These are phyloP conservation scores for Glyptemys insculpta DNA, from an alignment of 2,797 vertebrate species.

Conservation along the genomic window DNA sequence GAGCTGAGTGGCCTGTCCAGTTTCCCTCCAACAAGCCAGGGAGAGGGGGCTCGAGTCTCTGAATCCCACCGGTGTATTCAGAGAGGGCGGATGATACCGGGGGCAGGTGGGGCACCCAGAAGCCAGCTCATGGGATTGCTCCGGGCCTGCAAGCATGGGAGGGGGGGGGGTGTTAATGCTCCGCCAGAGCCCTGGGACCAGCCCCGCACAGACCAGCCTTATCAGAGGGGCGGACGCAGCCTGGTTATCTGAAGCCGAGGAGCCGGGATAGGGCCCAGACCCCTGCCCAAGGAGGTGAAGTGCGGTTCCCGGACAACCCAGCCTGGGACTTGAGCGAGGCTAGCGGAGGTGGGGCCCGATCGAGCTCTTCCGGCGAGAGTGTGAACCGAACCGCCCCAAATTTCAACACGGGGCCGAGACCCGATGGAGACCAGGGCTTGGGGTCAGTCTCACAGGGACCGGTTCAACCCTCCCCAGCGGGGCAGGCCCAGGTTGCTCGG, in stretches of 20 bases:
- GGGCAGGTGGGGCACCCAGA: not conserved
- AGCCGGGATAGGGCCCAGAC: not conserved
- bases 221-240: not conserved
- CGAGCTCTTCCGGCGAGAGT: rapidly evolving
- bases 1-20: not conserved
- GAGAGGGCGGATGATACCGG: not conserved
- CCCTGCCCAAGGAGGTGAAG: not conserved
- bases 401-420: not conserved
- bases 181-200: no score
- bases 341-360: not conserved
- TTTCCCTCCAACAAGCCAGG: not conserved
- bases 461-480: not conserved
- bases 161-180: no score
- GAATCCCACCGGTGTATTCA: no score
- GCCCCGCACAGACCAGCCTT: not conserved
- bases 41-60: not conserved
- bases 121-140: no score
- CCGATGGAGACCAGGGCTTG: not conserved
- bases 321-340: not conserved
- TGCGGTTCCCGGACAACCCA: no score
- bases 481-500: not conserved
- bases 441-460: not conserved
- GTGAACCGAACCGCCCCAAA: not conserved
- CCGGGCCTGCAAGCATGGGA: no score
- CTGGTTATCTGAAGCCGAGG: not conserved